These are phyloP conservation scores for Drosophila nigritarsus DNA, from an alignment of 2,888 invertebrate species.

Conservation along the genomic window DNA sequence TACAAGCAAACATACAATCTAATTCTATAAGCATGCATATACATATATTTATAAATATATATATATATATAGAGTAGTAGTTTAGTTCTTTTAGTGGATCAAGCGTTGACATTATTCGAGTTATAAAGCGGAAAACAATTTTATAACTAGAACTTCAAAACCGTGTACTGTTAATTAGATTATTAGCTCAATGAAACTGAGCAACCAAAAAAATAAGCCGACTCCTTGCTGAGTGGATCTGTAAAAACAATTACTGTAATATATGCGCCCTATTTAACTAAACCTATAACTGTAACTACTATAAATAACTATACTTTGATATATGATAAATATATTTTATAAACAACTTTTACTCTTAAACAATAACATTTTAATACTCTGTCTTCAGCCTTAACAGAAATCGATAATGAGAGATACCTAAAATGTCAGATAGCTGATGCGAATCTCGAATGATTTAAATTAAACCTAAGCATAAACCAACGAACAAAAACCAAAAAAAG, in stretches of 20 bases:
- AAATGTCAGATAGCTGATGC: conserved; percentile 12
- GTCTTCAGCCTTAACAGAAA: conserved; percentile 73
- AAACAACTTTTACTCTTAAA: conserved; percentile 77
- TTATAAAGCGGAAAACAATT: conserved; percentile 32
- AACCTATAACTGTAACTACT: conserved; percentile 18
- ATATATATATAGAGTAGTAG: conserved; percentile 42
- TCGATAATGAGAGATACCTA: conserved; percentile 23
- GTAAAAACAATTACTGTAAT: conserved; percentile 69
- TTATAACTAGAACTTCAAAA: conserved; percentile 24
- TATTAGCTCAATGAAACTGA: conserved; percentile 51
- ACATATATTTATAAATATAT: conserved; percentile 27
- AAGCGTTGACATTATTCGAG: conserved; percentile 72
- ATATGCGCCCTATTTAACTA: conserved; percentile 54
- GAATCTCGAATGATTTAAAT: conserved; percentile 26
- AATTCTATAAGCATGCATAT: conserved; percentile 40
- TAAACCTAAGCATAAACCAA: conserved; percentile 50
- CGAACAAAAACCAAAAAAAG: conserved; percentile 17
- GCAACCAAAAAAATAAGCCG: neutral
- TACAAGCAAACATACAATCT: conserved; percentile 51
- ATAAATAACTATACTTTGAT: conserved; percentile 67
- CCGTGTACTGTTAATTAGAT: conserved; percentile 44
- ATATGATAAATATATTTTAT: conserved; percentile 74
- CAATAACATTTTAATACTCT: conserved; percentile 72
- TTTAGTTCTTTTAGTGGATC: conserved; percentile 69
- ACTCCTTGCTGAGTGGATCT: conserved; percentile 38